Conservation (phyloP, 2,797 vertebrate genomes). For the Numenius phaeopus region DNA sequence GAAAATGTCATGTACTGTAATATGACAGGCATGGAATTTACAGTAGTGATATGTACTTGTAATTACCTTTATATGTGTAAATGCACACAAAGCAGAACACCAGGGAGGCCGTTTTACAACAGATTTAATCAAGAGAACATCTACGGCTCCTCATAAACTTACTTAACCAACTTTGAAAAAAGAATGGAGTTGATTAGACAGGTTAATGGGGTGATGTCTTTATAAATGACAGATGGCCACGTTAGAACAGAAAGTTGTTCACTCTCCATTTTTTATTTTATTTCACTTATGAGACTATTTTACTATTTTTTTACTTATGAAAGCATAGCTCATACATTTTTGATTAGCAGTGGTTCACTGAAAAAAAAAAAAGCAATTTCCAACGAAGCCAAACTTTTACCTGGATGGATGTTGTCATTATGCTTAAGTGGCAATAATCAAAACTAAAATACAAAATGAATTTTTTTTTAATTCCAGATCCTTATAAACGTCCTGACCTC, state of each 20-base stretch:
- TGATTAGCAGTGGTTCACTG: conserved; percentile 58
- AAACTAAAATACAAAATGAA: conserved; percentile 54
- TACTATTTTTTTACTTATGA: background rate
- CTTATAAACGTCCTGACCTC: conserved; percentile 54
- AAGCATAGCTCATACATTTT: conserved; percentile 63
- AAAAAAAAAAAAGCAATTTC: conserved; percentile 15
- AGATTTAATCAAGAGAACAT: conserved; percentile 71
- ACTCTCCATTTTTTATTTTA: conserved; percentile 70
- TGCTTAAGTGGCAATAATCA: conserved; percentile 14
- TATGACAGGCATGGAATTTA: conserved; percentile 62
- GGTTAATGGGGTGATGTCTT: conserved; percentile 73
- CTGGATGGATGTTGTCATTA: conserved; percentile 34
- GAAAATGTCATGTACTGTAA: conserved; percentile 70
- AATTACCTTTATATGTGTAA: conserved; percentile 71
- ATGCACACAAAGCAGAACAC: conserved; percentile 73
- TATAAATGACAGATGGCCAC: conserved; percentile 74
- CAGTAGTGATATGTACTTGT: conserved; percentile 68
- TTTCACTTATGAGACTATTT: conserved; percentile 53
- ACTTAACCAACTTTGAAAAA: conserved; percentile 65
- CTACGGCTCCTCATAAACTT: conserved; percentile 63
- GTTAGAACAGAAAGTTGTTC: conserved; percentile 75
- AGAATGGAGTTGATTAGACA: conserved; percentile 71
- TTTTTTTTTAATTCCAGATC: conserved; percentile 32
- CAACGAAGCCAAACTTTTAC: conserved; percentile 16
- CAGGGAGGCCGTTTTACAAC: conserved; percentile 66